A percentile compares a stretch with the other conserved stretches of the same genome.
These are phyloP conservation scores for Rotaria socialis DNA, from an alignment of 2,888 invertebrate genomes.

Conservation along the genomic window DNA sequence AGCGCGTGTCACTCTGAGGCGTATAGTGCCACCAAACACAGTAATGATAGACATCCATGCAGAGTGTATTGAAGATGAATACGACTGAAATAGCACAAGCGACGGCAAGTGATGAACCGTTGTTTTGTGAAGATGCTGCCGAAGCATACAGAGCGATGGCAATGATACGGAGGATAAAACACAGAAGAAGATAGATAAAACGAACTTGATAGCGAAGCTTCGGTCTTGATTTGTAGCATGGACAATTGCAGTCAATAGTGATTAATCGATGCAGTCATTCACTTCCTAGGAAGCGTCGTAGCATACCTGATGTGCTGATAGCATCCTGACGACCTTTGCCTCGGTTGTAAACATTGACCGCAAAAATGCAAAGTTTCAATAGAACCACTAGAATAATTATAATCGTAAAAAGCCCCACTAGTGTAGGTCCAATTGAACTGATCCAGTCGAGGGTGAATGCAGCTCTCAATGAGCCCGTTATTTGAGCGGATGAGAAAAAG, in stretches of 20 bases:
- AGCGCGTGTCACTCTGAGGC: not conserved
- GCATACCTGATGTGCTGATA: too few species aligned
- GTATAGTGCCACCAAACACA: conserved; percentile 9
- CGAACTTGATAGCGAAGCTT: not conserved
- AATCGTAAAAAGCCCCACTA: not conserved
- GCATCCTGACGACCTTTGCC: too few species aligned
- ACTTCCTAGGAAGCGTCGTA: too few species aligned
- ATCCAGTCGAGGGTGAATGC: not conserved
- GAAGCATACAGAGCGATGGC: not conserved
- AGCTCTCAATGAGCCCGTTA: not conserved
- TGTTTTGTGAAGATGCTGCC: not conserved
- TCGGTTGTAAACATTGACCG: too few species aligned
- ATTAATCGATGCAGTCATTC: not conserved
- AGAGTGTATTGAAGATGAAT: not conserved
- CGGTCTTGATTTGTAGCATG: not conserved
- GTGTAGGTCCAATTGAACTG: not conserved
- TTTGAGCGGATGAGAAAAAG: not conserved
- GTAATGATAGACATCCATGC: not conserved
- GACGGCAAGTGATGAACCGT: not conserved
- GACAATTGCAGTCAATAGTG: not conserved
- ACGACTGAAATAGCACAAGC: not conserved
- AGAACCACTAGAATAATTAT: not conserved
- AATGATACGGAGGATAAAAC: not conserved
- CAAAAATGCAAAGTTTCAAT: not conserved
- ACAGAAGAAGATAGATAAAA: not conserved